Conservation (phyloP, 1,140 invertebrate genomes). For the Hirudo medicinalis region DNA sequence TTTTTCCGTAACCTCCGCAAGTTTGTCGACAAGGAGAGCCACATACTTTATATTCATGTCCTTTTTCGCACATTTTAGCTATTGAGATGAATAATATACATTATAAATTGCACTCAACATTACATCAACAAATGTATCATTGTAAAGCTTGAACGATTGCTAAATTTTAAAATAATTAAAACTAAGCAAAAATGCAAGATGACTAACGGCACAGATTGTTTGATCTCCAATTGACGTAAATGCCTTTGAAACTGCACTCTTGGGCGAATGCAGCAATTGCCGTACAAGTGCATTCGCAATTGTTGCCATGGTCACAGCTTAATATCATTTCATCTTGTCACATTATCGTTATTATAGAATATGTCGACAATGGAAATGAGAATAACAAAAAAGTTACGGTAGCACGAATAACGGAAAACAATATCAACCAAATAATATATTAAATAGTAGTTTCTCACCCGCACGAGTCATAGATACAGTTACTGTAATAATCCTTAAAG, state of each 20-base stretch:
- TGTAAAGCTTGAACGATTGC: not conserved
- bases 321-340: slow-evolving; percentile 41
- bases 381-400: too few species aligned
- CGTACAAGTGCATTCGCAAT: slow-evolving; percentile 79
- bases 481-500: not conserved
- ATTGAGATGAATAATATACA: not conserved
- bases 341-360: too few species aligned
- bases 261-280: slow-evolving; percentile 74
- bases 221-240: slow-evolving; percentile 62
- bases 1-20: not conserved
- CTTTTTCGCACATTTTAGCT: slow-evolving; percentile 15
- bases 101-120: not conserved
- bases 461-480: slow-evolving; percentile 5
- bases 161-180: not conserved
- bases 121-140: too few species aligned
- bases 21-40: slow-evolving; percentile 10
- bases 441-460: not conserved
- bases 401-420: too few species aligned
- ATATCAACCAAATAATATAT: not conserved
- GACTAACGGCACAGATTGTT: slow-evolving; percentile 63
- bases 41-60: slow-evolving; percentile 2
- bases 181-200: not conserved
- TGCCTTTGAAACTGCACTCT: slow-evolving; percentile 54
- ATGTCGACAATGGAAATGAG: too few species aligned
- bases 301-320: slow-evolving; percentile 72